Conservation (phyloP, 1,140 invertebrate genomes). For the Drosophila tsacasi region DNA sequence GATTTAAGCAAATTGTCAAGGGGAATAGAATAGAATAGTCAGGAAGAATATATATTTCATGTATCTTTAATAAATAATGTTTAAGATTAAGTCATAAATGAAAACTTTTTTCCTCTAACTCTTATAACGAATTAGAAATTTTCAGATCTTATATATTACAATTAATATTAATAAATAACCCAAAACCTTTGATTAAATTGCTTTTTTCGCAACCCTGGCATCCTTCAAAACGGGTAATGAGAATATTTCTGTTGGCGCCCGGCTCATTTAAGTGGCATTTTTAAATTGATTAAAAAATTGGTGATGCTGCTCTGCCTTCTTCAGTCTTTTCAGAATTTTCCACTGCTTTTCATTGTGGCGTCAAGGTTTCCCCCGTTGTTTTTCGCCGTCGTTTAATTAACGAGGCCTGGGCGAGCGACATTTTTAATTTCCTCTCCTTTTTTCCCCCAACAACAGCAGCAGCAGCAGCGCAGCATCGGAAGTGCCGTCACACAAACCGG, state of each 20-base stretch:
- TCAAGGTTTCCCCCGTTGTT: slow-evolving; percentile 20
- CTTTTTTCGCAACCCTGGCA: slow-evolving; percentile 12
- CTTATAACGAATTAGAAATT: neutral
- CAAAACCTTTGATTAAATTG: neutral
- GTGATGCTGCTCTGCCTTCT: slow-evolving; percentile 27
- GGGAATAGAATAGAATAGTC: neutral
- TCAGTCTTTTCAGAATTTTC: slow-evolving; percentile 38
- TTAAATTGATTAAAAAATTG: slow-evolving; percentile 79
- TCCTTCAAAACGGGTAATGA: slow-evolving; percentile 42
- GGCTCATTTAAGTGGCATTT: slow-evolving; percentile 67
- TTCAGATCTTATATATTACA: neutral
- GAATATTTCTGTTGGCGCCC: slow-evolving; percentile 58
- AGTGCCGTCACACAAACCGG: slow-evolving; percentile 69
- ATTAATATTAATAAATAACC: neutral
- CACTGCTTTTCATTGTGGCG: slow-evolving; percentile 21
- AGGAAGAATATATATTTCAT: neutral
- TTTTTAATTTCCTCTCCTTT: slow-evolving; percentile 76
- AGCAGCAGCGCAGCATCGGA: slow-evolving; percentile 38
- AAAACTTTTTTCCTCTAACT: neutral
- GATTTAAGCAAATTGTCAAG: neutral
- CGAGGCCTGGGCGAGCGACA: slow-evolving; percentile 57
- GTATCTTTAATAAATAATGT: neutral
- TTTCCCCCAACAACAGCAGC: neutral
- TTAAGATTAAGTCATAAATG: neutral
- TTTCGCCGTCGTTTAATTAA: slow-evolving; percentile 67